phyloP scores from a whole-genome alignment of 2,888 invertebrate species.

The Apoderus coryli region DNA sequence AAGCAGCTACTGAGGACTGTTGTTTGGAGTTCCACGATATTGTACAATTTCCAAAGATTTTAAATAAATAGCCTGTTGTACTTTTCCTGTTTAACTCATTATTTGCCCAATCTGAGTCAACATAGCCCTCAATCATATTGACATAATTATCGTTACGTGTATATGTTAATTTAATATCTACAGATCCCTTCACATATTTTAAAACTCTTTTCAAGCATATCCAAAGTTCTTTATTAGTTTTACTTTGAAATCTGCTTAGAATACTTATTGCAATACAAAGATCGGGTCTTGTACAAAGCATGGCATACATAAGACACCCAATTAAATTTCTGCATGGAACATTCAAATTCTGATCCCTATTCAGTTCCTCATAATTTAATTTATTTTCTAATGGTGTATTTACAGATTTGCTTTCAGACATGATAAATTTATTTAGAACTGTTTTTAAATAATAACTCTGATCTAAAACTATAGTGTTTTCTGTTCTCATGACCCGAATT shows the following conservation, averaged over 20 bases:
- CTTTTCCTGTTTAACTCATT: slow-evolving; percentile 16
- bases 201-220: slow-evolving; percentile 18
- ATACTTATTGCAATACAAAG: slow-evolving; percentile 18
- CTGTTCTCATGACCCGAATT: no score
- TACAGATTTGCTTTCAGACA: no score
- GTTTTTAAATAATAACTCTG: no score
- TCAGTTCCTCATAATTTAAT: no score
- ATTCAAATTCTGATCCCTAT: no score
- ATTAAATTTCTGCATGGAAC: slow-evolving; percentile 15
- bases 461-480: no score
- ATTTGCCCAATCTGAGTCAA: slow-evolving; percentile 22
- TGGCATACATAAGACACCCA: slow-evolving; percentile 14
- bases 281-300: slow-evolving; percentile 16
- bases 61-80: slow-evolving; percentile 17
- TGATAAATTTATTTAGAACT: no score
- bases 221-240: slow-evolving; percentile 20
- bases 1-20: slow-evolving; percentile 22
- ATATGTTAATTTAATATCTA: slow-evolving; percentile 19
- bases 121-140: slow-evolving; percentile 19
- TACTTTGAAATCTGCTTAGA: slow-evolving; percentile 19
- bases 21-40: slow-evolving; percentile 23
- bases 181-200: slow-evolving; percentile 20
- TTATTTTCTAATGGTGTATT: no score
- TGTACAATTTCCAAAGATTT: slow-evolving; percentile 18
- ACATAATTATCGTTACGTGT: slow-evolving; percentile 13